Evolutionary conservation across 2,797 vertebrate genomes (phyloP).

Genomic region (Falco cherrug): DNA sequence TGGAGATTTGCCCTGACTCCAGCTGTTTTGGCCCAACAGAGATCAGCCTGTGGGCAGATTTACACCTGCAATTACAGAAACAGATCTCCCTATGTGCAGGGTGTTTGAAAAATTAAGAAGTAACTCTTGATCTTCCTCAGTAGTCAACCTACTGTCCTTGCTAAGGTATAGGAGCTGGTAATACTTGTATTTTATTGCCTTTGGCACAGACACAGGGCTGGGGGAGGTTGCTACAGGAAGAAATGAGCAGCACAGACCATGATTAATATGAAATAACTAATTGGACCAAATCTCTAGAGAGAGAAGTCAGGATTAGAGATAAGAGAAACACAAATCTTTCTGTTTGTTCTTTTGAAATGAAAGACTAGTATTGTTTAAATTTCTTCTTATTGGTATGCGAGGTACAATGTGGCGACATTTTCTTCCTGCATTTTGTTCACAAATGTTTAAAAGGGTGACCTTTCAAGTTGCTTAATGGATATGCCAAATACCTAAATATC

Average conservation of each 20-base stretch:
- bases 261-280: slow-evolving; percentile 65
- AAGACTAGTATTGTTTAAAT: slow-evolving; percentile 39
- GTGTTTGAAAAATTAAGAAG: neutral
- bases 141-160: neutral
- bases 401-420: neutral
- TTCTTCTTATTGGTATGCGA: slow-evolving; percentile 42
- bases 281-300: slow-evolving; percentile 52
- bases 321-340: slow-evolving; percentile 38
- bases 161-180: neutral
- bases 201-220: neutral
- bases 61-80: slow-evolving; percentile 12
- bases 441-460: slow-evolving; percentile 48
- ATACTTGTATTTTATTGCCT: neutral
- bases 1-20: neutral
- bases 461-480: slow-evolving; percentile 41
- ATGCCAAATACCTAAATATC: slow-evolving; percentile 42
- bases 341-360: slow-evolving; percentile 68
- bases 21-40: neutral
- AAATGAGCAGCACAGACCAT: slow-evolving; percentile 5
- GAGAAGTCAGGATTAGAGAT: slow-evolving; percentile 29
- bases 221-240: slow-evolving; percentile 6
- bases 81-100: neutral
- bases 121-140: neutral
- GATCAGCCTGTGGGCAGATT: neutral
- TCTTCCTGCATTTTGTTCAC: neutral